Conservation (phyloP, 2,797 vertebrate species). For the Spinibarbus caldwelli region DNA sequence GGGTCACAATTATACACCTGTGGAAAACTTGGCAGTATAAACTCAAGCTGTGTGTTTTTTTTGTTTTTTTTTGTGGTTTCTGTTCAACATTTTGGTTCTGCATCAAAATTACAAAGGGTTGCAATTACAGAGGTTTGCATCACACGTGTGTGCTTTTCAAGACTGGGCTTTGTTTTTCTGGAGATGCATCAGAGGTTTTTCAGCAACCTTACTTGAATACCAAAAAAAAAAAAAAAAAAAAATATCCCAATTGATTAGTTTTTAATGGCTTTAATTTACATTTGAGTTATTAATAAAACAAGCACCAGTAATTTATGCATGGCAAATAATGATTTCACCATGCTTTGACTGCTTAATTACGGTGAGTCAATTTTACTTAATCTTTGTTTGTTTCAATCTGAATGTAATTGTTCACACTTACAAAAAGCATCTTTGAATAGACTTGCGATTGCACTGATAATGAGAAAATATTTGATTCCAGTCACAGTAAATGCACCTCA, state of each 20-base stretch:
- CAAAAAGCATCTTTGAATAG: neutral
- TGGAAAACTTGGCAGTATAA: constrained; percentile 8
- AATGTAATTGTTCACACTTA: neutral
- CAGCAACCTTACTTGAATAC: neutral
- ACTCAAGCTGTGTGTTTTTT: constrained; percentile 7
- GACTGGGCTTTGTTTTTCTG: constrained; percentile 15
- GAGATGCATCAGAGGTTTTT: constrained; percentile 6
- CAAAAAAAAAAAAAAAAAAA: neutral
- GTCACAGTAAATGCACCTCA: constrained; percentile 11
- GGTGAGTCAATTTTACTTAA: neutral
- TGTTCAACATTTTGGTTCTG: constrained; percentile 20
- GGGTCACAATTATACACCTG: constrained; percentile 40
- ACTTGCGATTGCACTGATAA: neutral
- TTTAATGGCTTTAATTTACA: constrained; percentile 24
- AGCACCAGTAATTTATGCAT: neutral
- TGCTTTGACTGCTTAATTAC: neutral
- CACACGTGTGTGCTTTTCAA: neutral
- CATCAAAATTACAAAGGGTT: constrained; percentile 10
- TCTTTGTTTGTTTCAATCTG: neutral
- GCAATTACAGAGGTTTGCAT: constrained; percentile 17
- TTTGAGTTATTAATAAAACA: constrained; percentile 21
- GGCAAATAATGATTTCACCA: neutral
- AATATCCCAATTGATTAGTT: constrained; percentile 1
- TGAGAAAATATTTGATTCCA: constrained; percentile 10
- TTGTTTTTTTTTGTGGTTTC: constrained; percentile 25